Evolutionary conservation across 2,113 vertebrate genomes (phyloP), one percentile per base, ranked within the genome.

Genomic region (Xenus cinereus): DNA sequence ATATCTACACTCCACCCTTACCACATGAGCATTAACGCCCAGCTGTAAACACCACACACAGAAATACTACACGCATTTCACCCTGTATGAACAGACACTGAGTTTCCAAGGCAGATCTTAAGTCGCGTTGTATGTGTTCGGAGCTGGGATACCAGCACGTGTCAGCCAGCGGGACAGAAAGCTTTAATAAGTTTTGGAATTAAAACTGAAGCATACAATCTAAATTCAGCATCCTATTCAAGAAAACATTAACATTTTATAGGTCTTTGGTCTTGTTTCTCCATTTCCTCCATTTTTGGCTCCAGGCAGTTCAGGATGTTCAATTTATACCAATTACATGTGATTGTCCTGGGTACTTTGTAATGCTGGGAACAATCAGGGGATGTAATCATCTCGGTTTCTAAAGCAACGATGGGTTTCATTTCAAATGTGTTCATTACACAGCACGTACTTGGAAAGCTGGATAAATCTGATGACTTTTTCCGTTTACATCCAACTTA

Each of bases 241-340:
- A 87, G 56, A 87, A 93, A 87, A 68, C 62, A 95, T 94, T 97
- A 95, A 64, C 57, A 73, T 94, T 96, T 96, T 91, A 94, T 93
- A 90, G 50, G 54, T 84, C 67, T 91, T 93, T 63, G 67, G 85
- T 80, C n/a, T 91, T 53, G 22, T 73, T 73, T 88, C 88, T 93
- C 64, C 23, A 28, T 95, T 95, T 95, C 71, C 87, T 86, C 72
- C 83, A 7, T 86, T 90, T 91, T 83, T 67, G 64, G 75, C 93
- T 91, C 37, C 76, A 88, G 85, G 87, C 93, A 71, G 37, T 86
- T 88, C 71, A 95, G 79, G n/a, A 77, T 72, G 68, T 86, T 95
- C 84, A 63, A 74, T 94, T 93, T 92, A 90, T 83, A 81, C 50
- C 78, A 90, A 93, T 95, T 95, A 83, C 41, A 46, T 90, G n/a